These are phyloP conservation scores for Danio albolineatus DNA, from an alignment of 2,797 vertebrate species.

Conservation along the genomic window DNA sequence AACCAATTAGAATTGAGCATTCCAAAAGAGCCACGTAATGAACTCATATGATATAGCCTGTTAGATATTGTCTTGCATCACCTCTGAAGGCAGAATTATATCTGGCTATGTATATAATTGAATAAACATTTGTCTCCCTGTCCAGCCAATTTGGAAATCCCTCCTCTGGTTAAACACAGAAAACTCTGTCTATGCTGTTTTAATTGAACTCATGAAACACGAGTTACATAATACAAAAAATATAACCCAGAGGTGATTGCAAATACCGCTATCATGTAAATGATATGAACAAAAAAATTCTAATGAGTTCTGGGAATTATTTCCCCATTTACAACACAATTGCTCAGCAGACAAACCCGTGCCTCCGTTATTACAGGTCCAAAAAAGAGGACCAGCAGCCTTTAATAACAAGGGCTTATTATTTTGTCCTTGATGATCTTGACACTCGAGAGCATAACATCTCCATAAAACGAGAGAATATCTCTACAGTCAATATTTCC, in stretches of 20 bases:
- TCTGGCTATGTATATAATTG: neutral
- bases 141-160: neutral
- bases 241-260: conserved; percentile 25
- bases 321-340: conserved; percentile 29
- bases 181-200: conserved; percentile 26
- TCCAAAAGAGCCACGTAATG: neutral
- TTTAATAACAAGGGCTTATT: conserved; percentile 55
- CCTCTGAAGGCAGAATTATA: neutral
- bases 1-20: neutral
- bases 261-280: conserved; percentile 35
- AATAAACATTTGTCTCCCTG: conserved; percentile 8
- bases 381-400: conserved; percentile 39
- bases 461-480: conserved; percentile 72
- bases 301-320: conserved; percentile 35
- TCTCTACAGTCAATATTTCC: conserved; percentile 73
- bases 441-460: conserved; percentile 65
- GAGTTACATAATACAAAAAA: neutral
- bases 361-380: conserved; percentile 6
- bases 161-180: neutral
- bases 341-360: neutral
- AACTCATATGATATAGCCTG: neutral
- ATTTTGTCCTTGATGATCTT: conserved; percentile 42
- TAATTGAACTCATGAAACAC: conserved; percentile 55
- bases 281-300: conserved; percentile 11
- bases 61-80: neutral